Evolutionary conservation across 2,113 vertebrate species (phyloP).

Genomic region (Syngnathus floridae): DNA sequence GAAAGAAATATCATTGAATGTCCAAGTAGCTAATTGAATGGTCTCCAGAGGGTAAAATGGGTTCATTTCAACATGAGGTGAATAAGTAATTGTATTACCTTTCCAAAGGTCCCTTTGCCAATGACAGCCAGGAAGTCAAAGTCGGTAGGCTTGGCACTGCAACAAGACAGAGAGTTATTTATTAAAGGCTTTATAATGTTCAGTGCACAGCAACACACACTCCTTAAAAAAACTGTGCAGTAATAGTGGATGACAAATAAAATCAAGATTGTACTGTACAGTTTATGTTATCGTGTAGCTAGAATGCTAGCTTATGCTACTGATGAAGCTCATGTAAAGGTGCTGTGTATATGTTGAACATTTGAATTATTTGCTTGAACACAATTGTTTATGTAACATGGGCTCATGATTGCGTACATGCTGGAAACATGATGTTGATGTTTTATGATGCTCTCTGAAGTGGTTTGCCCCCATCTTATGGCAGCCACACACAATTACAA

Average conservation of each 20-base stretch:
- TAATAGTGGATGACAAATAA: neutral
- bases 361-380: no score
- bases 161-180: constrained; percentile 19
- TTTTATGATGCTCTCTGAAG: no score
- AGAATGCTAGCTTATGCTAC: no score
- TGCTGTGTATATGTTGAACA: no score
- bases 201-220: neutral
- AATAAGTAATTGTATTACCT: constrained; percentile 54
- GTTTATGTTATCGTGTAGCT: no score
- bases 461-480: no score
- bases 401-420: no score
- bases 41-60: neutral
- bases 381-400: no score
- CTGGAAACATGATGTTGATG: no score
- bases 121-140: constrained; percentile 74
- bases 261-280: neutral
- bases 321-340: no score
- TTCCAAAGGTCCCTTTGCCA: constrained; percentile 74
- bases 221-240: neutral
- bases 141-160: constrained; percentile 71
- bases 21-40: neutral
- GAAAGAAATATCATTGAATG: neutral
- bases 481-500: no score
- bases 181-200: constrained; percentile 16
- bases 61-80: neutral